Evolutionary conservation across 2,888 invertebrate species (phyloP).

Genomic region (Cotesia congregata): DNA sequence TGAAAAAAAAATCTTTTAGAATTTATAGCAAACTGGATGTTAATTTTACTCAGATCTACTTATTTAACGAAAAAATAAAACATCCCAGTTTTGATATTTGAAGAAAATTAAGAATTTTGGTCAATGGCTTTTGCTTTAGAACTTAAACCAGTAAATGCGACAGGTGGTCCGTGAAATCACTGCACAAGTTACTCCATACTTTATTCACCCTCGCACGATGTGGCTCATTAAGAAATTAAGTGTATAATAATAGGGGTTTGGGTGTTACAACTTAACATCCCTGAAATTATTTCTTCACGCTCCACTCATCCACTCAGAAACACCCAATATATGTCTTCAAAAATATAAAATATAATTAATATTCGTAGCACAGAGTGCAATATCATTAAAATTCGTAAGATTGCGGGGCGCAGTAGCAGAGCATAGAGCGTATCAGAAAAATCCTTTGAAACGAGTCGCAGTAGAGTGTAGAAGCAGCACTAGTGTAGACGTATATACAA

Average conservation of each 20-base stretch:
- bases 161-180: slow-evolving; percentile 70
- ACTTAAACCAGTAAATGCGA: slow-evolving; percentile 55
- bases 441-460: not conserved
- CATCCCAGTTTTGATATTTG: not conserved
- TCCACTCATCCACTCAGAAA: not conserved
- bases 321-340: too few relatives aligned
- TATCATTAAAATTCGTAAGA: not conserved
- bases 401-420: not conserved
- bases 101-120: too few relatives aligned
- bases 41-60: too few relatives aligned
- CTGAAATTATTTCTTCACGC: slow-evolving; percentile 7
- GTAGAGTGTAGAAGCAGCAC: not conserved
- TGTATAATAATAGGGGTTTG: slow-evolving; percentile 60
- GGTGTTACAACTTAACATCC: slow-evolving; percentile 43
- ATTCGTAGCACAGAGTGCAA: not conserved
- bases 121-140: not conserved
- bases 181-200: slow-evolving; percentile 55
- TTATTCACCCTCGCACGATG: slow-evolving; percentile 54
- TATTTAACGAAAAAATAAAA: not conserved
- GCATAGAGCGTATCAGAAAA: not conserved
- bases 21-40: too few relatives aligned
- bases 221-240: slow-evolving; percentile 63
- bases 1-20: not conserved
- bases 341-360: not conserved
- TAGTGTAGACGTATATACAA: slow-evolving; percentile 29